phyloP scores from a whole-genome alignment of 2,888 invertebrate genomes.

The Lottia scabra region DNA sequence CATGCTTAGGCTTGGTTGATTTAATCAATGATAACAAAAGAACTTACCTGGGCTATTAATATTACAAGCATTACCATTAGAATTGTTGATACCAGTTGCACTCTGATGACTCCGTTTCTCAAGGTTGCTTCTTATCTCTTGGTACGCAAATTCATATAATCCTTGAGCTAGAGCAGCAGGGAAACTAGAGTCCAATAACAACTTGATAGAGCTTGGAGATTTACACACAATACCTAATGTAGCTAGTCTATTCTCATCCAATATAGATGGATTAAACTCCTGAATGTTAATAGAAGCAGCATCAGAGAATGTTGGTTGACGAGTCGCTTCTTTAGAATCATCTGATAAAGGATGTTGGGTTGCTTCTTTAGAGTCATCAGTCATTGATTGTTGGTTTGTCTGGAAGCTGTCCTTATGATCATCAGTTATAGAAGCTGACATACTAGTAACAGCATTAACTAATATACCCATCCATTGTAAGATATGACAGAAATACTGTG shows the following conservation, averaged over 20 bases:
- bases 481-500: slow-evolving; percentile 81
- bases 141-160: slow-evolving; percentile 64
- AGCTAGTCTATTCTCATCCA: slow-evolving; percentile 74
- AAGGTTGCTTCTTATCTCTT: slow-evolving; percentile 43
- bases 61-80: no score
- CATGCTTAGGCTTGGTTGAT: no score
- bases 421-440: slow-evolving; percentile 74
- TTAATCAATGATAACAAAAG: no score
- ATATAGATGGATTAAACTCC: slow-evolving; percentile 54
- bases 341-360: slow-evolving; percentile 66
- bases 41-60: no score
- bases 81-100: no score
- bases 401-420: slow-evolving; percentile 71
- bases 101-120: neutral
- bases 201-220: slow-evolving; percentile 82
- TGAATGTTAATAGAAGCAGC: slow-evolving; percentile 39
- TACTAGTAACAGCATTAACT: slow-evolving; percentile 68
- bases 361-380: slow-evolving; percentile 70
- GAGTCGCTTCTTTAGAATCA: slow-evolving; percentile 57
- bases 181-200: slow-evolving; percentile 82
- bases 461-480: slow-evolving; percentile 78
- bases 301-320: slow-evolving; percentile 26
- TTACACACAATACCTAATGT: slow-evolving; percentile 85
- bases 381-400: slow-evolving; percentile 64
- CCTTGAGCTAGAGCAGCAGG: slow-evolving; percentile 69